Conservation (phyloP, 2,797 vertebrate species). For the Loris lydekkerianus region DNA sequence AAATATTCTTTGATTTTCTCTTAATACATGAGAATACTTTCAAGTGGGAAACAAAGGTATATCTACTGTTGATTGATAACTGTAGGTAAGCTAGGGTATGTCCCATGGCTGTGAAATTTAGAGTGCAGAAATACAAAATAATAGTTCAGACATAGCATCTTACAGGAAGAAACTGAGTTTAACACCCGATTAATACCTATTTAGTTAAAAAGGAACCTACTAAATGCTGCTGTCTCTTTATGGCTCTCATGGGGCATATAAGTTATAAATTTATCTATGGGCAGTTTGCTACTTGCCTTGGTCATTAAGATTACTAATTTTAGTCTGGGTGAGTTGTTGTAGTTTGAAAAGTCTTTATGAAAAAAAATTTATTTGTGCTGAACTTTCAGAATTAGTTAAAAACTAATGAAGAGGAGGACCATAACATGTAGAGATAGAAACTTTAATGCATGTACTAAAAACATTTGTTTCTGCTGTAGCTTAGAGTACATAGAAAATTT, state of each 20-base stretch:
- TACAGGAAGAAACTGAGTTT: slow-evolving; percentile 18
- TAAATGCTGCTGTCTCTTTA: slow-evolving; percentile 13
- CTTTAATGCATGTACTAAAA: slow-evolving; percentile 41
- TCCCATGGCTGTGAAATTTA: slow-evolving; percentile 46
- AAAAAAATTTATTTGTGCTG: slow-evolving; percentile 43
- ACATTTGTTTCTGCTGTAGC: slow-evolving; percentile 53
- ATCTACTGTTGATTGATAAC: not conserved
- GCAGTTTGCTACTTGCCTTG: slow-evolving; percentile 19
- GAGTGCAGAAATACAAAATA: slow-evolving; percentile 47
- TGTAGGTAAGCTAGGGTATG: slow-evolving; percentile 44
- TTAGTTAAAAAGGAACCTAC: slow-evolving; percentile 38
- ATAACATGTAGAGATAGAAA: slow-evolving; percentile 48
- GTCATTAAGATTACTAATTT: slow-evolving; percentile 54
- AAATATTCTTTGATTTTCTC: slow-evolving; percentile 27
- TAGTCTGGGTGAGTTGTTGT: slow-evolving; percentile 5
- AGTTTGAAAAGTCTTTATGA: slow-evolving; percentile 60
- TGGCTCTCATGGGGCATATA: slow-evolving; percentile 44
- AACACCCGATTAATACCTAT: slow-evolving; percentile 49
- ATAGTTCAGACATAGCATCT: not conserved
- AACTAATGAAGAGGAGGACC: slow-evolving; percentile 30
- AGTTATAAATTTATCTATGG: slow-evolving; percentile 55
- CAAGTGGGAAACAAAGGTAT: slow-evolving; percentile 45
- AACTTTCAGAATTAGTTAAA: slow-evolving; percentile 69
- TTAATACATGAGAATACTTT: slow-evolving; percentile 33
- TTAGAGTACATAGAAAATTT: slow-evolving; percentile 23